Evolutionary conservation across 2,888 invertebrate genomes (phyloP).

Genomic region (Melieria crassipennis): DNA sequence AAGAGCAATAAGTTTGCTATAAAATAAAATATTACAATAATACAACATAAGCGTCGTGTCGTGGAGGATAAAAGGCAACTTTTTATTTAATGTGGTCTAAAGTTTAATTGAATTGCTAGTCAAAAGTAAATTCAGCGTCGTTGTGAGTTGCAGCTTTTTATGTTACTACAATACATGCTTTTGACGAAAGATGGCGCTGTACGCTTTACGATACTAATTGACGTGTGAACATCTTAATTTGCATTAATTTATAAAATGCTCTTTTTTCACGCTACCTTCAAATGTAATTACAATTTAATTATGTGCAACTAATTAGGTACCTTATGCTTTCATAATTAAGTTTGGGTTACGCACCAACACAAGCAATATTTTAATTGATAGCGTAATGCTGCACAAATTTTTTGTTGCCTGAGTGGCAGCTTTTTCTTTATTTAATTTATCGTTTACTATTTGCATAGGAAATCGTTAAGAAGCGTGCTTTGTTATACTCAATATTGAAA

Average conservation of each 20-base stretch:
- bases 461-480: no score
- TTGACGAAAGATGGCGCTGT: no score
- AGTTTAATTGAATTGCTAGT: not conserved
- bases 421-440: not conserved
- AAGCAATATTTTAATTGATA: not conserved
- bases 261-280: not conserved
- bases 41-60: no score
- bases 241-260: no score
- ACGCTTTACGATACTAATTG: no score
- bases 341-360: not conserved
- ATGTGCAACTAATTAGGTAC: slow-evolving; percentile 3
- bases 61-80: not conserved
- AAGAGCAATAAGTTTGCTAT: not conserved
- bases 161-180: no score
- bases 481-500: no score
- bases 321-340: not conserved
- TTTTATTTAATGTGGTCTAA: not conserved
- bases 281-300: slow-evolving; percentile 1
- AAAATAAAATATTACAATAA: not conserved
- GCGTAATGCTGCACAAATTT: not conserved
- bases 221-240: no score
- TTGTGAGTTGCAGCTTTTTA: no score
- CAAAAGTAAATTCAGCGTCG: no score
- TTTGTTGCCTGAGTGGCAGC: not conserved
- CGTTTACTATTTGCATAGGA: not conserved